Evolutionary conservation across 2,797 vertebrate genomes (phyloP).

Genomic region (Heterohyrax brucei): DNA sequence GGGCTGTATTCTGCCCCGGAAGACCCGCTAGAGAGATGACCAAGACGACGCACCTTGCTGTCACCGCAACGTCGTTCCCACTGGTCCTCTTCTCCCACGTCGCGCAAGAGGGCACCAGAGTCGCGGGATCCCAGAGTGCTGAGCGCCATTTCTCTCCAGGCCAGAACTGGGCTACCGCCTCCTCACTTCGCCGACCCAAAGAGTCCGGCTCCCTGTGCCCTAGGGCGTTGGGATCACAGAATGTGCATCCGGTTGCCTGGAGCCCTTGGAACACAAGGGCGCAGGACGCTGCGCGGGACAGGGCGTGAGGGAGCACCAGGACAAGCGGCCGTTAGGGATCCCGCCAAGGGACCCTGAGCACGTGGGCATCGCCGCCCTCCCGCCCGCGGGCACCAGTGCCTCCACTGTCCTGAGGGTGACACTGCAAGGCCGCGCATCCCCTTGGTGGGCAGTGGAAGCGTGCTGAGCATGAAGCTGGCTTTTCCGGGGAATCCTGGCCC

Average conservation of each 20-base stretch:
- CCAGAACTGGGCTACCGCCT: background rate
- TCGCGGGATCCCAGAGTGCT: background rate
- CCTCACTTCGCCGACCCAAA: background rate
- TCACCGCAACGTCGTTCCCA: accelerated
- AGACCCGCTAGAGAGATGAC: background rate
- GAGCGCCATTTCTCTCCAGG: background rate
- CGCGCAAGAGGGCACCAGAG: background rate
- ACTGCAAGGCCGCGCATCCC: background rate
- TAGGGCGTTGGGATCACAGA: background rate
- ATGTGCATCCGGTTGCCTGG: background rate
- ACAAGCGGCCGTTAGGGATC: background rate
- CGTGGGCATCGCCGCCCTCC: background rate
- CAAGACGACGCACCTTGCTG: background rate
- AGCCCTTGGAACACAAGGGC: background rate
- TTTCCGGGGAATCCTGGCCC: background rate
- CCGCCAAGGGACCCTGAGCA: background rate
- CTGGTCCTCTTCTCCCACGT: background rate
- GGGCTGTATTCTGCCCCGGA: background rate
- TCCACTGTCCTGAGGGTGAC: background rate
- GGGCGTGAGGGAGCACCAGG: no score
- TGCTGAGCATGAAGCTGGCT: background rate
- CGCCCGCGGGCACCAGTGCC: background rate
- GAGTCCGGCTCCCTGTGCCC: background rate
- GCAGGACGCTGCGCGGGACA: no score
- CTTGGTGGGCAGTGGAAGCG: background rate